A percentile compares a stretch with the other conserved stretches of the same genome.
phyloP scores from a whole-genome alignment of 2,797 vertebrate genomes.

The Adrianichthys oophorus region DNA sequence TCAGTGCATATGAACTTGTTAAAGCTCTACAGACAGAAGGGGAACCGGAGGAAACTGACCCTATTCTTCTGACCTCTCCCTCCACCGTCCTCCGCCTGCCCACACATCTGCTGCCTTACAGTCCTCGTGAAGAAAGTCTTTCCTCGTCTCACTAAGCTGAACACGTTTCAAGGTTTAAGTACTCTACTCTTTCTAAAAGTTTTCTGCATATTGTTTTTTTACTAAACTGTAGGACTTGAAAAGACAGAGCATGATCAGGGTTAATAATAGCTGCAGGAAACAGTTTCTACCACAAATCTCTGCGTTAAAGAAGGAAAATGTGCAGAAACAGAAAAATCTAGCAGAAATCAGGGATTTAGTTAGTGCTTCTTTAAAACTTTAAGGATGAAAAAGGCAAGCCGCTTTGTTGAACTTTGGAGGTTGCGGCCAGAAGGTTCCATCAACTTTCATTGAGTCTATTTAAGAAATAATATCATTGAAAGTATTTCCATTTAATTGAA shows the following conservation, averaged over 20 bases:
- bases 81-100: not conserved
- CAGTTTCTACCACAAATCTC: not conserved
- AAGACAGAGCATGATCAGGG: too few relatives aligned
- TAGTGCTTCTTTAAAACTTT: too few relatives aligned
- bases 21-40: conserved; percentile 10
- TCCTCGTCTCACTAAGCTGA: not conserved
- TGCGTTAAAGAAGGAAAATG: not conserved
- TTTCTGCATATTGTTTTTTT: too few relatives aligned
- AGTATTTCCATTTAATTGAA: too few relatives aligned
- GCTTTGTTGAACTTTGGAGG: too few relatives aligned
- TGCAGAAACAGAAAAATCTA: not conserved
- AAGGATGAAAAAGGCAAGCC: too few relatives aligned
- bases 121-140: not conserved
- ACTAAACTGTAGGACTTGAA: too few relatives aligned
- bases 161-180: not conserved
- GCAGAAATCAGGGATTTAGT: too few relatives aligned
- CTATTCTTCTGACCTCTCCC: conserved; percentile 1
- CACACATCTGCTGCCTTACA: not conserved
- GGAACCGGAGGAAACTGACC: conserved; percentile 2
- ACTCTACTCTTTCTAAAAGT: not conserved
- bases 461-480: too few relatives aligned
- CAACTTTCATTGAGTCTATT: too few relatives aligned
- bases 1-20: not conserved
- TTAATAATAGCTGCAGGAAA: too few relatives aligned
- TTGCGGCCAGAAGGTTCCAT: too few relatives aligned